Base-by-base conservation (phyloP, 1,140 invertebrate species). In the Eumeta japonica region DNA sequence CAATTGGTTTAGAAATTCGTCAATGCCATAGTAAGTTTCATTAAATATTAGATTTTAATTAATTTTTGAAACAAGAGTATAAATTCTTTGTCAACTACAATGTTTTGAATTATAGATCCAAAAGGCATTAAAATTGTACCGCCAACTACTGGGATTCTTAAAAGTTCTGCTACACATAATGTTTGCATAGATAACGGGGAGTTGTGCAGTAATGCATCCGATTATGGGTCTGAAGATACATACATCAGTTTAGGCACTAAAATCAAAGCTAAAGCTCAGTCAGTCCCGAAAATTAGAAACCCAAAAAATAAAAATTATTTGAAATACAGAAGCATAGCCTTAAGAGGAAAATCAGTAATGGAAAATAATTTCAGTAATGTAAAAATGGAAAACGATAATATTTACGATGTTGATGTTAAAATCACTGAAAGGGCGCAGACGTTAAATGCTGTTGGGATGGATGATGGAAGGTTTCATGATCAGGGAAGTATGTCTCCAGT, bases 231-330 rank as follows among this genome's bases (percentile, higher is more conserved):
- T 14, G 71, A 72, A 52, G 75, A 77, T 33, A 77, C 75, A 3
- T 76, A 62, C 37, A 70, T 71, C 13, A 77, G 75, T 51, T 49
- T 75, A 48, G 75, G 75, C 28, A 73, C 67, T n/a, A 77, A 77
- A 52, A 77, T 75, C 13, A 77, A 77, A 61, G 66, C 60, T 11
- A 75, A 61, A 55, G 71, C 74, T 12, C 74, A 76, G 48, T 45
- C 47, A 9, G 45, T 55, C 5, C 43, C 55, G 10, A 71, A 66
- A 52, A 48, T 47, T 31, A 72, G 58, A 45, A 48, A 39, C 35
- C 36, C 37, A 3, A 62, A 58, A 38, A 30, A 19, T 50, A 73
- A 62, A 44, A 66, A 59, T 36, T 39, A 45, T 28, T 45, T 60
- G 3, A 68, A 63, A 37, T 71, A 62, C 36, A 58, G 56, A 36